phyloP scores from a whole-genome alignment of 2,797 vertebrate species.

The Diglossa cyanea region DNA sequence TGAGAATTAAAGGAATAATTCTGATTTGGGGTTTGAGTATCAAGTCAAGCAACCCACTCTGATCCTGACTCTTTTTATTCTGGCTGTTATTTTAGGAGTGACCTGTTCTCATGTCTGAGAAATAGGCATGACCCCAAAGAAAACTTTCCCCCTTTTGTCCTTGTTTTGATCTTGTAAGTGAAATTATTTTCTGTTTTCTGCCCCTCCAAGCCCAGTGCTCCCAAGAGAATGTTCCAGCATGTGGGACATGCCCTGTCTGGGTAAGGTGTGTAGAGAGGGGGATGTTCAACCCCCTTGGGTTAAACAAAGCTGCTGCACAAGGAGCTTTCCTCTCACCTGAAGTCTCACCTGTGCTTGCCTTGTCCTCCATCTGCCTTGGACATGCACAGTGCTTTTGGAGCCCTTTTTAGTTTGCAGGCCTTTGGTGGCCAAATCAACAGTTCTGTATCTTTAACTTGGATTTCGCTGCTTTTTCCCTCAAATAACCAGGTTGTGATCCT shows the following conservation, averaged over 20 bases:
- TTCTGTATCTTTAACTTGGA: rapidly evolving
- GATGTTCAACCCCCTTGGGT: background rate
- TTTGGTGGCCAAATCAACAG: background rate
- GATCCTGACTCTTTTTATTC: background rate
- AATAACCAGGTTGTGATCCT: rapidly evolving
- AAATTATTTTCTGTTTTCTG: background rate
- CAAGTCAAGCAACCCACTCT: background rate
- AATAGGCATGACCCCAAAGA: background rate
- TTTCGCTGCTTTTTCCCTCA: background rate
- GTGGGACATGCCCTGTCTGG: background rate
- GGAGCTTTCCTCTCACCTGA: background rate
- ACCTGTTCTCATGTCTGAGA: background rate
- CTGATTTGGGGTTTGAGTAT: background rate
- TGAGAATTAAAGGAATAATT: background rate
- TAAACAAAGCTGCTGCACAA: background rate
- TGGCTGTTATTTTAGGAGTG: background rate
- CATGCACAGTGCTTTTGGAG: rapidly evolving
- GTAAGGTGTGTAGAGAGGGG: background rate
- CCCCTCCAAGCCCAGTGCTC: background rate
- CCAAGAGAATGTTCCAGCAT: background rate
- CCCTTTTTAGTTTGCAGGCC: background rate
- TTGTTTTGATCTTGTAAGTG: background rate
- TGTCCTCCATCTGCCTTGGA: background rate
- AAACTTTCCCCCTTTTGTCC: background rate
- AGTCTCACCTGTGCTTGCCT: background rate